A percentile compares a stretch with the other conserved stretches of the same genome.
These are phyloP conservation scores for Diarsia dahlii DNA, from an alignment of 2,888 invertebrate species.

Conservation along the genomic window DNA sequence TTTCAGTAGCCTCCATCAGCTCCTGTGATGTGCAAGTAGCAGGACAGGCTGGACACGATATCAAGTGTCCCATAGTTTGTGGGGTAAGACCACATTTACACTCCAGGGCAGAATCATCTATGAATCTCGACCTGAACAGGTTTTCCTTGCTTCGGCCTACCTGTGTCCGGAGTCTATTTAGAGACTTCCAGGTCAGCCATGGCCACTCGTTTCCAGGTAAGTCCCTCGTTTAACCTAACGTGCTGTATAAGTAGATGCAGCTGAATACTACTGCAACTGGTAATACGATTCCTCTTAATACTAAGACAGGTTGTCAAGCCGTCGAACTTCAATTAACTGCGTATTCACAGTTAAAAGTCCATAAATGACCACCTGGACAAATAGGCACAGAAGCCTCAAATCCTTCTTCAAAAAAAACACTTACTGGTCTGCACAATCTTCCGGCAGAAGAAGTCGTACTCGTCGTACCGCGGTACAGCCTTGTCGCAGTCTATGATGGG, in stretches of 20 bases:
- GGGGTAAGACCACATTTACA: no score
- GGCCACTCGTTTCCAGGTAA: no score
- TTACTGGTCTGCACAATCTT: constrained; percentile 93
- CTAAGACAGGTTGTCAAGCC: background rate
- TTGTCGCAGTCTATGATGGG: constrained; percentile 82
- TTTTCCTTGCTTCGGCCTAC: no score
- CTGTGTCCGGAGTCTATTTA: no score
- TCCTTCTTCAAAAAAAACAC: constrained; percentile 59
- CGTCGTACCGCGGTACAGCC: constrained; percentile 77
- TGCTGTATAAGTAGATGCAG: background rate
- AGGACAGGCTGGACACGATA: no score
- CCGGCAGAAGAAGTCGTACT: constrained; percentile 92
- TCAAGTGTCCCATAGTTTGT: no score
- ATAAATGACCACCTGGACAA: background rate
- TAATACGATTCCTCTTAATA: background rate
- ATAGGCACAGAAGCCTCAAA: background rate
- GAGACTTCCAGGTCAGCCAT: no score
- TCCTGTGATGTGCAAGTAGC: no score
- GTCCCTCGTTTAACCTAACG: no score
- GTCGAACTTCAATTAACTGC: background rate
- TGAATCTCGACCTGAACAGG: no score
- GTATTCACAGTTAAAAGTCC: background rate
- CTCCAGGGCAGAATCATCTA: no score
- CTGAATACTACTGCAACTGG: background rate
- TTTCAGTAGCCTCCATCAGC: no score